Evolutionary conservation across 1,140 invertebrate species (phyloP).

Genomic region (Zaprionus gabonicus): DNA sequence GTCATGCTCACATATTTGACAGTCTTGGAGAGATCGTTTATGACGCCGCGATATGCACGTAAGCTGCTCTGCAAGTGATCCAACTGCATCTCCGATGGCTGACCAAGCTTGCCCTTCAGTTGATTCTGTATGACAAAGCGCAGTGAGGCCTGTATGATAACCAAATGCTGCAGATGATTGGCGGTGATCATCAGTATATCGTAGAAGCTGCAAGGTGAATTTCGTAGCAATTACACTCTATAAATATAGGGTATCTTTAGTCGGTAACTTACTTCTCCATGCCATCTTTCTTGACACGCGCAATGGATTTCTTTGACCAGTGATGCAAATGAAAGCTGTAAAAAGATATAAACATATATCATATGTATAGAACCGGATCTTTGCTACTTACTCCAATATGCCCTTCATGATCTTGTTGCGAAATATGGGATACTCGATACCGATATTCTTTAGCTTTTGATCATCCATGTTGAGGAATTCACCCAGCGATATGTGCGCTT

Average conservation of each 20-base stretch:
- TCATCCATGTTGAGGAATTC: constrained; percentile 84
- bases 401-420: constrained; percentile 84
- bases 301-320: constrained; percentile 72
- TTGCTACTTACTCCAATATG: constrained; percentile 78
- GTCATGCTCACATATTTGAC: constrained; percentile 71
- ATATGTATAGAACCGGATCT: not conserved
- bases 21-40: constrained; percentile 65
- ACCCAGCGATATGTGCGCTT: constrained; percentile 77
- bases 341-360: not conserved
- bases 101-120: constrained; percentile 43
- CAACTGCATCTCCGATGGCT: constrained; percentile 45
- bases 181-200: constrained; percentile 77
- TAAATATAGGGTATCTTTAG: too few relatives aligned
- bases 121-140: constrained; percentile 64
- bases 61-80: constrained; percentile 49
- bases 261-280: constrained; percentile 64
- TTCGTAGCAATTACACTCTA: not conserved
- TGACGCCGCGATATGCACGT: constrained; percentile 47
- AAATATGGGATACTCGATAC: constrained; percentile 83
- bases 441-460: constrained; percentile 74
- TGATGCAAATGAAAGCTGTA: constrained; percentile 79
- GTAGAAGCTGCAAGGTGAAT: constrained; percentile 65
- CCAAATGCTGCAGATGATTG: constrained; percentile 79
- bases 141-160: constrained; percentile 72
- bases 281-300: constrained; percentile 57